These are phyloP conservation scores for Serilophus lunatus DNA, from an alignment of 2,113 vertebrate genomes.

Conservation along the genomic window DNA sequence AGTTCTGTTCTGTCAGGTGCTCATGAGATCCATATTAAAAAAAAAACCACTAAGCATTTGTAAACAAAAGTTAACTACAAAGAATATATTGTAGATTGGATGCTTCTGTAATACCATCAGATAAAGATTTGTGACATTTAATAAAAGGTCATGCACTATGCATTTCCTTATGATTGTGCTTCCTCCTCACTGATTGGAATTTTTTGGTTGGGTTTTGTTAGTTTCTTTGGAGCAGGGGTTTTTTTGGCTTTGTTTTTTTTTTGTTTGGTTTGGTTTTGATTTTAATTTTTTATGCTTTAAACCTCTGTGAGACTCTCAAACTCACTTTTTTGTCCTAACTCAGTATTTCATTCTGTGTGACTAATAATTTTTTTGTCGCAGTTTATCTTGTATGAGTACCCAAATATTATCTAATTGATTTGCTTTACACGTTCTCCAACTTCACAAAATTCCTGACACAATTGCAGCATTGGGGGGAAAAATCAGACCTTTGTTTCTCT, in stretches of 20 bases:
- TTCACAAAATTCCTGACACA: fast-evolving
- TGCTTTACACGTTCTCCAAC: not conserved
- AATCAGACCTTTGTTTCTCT: not conserved
- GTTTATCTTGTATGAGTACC: not conserved
- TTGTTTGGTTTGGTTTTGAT: not conserved
- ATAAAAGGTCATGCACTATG: not conserved
- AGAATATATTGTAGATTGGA: not conserved
- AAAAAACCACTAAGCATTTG: not conserved
- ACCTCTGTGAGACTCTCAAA: not conserved
- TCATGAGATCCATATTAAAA: not conserved
- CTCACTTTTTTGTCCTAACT: not conserved
- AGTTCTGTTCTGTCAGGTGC: not conserved
- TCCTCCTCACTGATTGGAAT: not conserved
- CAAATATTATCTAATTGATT: not conserved
- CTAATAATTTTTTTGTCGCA: not conserved
- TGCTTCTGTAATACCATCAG: not conserved
- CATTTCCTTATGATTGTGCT: not conserved
- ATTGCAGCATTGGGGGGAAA: not conserved
- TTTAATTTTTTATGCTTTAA: not conserved
- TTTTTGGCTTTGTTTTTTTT: not conserved
- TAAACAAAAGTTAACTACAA: not conserved
- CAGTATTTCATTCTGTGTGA: not conserved
- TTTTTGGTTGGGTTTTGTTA: not conserved
- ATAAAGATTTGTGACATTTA: not conserved
- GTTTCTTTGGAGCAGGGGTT: not conserved